A percentile compares a stretch with the other conserved stretches of the same genome.
These are phyloP conservation scores for Macrophya annulata DNA, from an alignment of 2,888 invertebrate species.

Conservation along the genomic window DNA sequence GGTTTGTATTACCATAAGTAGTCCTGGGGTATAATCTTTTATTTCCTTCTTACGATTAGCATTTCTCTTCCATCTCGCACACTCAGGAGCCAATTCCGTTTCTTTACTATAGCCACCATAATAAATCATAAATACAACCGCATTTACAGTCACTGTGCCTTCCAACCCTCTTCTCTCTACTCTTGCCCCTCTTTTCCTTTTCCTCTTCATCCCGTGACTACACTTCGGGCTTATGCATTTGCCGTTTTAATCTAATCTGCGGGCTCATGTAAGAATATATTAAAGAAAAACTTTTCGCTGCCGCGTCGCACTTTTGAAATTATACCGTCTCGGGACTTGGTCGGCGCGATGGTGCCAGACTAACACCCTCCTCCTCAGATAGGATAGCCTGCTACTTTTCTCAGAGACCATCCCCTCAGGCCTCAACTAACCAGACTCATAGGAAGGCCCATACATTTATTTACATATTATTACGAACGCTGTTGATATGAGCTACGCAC, in stretches of 20 bases:
- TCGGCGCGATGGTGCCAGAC: slow-evolving; percentile 48
- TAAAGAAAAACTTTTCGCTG: slow-evolving; percentile 76
- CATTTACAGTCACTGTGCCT: slow-evolving; percentile 65
- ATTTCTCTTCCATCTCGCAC: slow-evolving; percentile 60
- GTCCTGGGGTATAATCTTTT: slow-evolving; percentile 67
- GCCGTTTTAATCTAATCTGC: slow-evolving; percentile 78
- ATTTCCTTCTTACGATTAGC: slow-evolving; percentile 63
- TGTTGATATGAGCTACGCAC: slow-evolving; percentile 5
- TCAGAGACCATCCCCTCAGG: slow-evolving; percentile 29
- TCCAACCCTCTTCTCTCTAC: slow-evolving; percentile 55
- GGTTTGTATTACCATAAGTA: slow-evolving; percentile 52
- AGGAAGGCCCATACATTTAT: slow-evolving; percentile 70
- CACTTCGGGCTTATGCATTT: slow-evolving; percentile 71
- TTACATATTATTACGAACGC: slow-evolving; percentile 70
- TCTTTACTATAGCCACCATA: slow-evolving; percentile 59
- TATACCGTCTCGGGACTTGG: slow-evolving; percentile 70
- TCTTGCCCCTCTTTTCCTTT: slow-evolving; percentile 55
- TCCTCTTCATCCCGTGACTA: slow-evolving; percentile 54
- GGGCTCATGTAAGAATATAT: slow-evolving; percentile 78
- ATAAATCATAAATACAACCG: slow-evolving; percentile 77
- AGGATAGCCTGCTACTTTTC: slow-evolving; percentile 47
- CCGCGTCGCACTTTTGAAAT: slow-evolving; percentile 73
- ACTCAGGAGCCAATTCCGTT: slow-evolving; percentile 47
- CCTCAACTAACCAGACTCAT: slow-evolving; percentile 53
- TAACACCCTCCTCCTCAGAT: slow-evolving; percentile 55